Evolutionary conservation across 2,113 vertebrate genomes (phyloP), one percentile per base, ranked within the genome.

Genomic region (Etheostoma cragini): DNA sequence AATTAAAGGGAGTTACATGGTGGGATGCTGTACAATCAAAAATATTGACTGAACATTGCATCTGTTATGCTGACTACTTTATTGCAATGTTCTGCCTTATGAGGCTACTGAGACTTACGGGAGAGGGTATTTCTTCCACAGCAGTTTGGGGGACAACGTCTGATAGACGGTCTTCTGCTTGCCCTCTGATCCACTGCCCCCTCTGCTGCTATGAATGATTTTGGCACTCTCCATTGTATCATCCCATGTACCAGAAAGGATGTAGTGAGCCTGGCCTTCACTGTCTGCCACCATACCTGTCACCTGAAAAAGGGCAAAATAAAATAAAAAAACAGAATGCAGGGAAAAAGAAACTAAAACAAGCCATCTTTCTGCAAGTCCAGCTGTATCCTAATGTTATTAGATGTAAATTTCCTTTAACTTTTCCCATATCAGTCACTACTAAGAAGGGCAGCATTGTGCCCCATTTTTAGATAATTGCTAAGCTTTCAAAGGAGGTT

Each of bases 111-210:
- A 80, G 47, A 50, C 98, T 96, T 95, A 99, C 98, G 97, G 98
- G 19, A 99, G 95, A 0, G 97, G 96, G 91, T 98, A 99, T 81
- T 98, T 99, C 94, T 96, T 98, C 98, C 98, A 99, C 38, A 99
- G 94, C 61, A 97, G 94, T 92, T 97, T 99, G 81, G 97, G 96
- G 0, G 97, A 89, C 81, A 98, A 92, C 0, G 98, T 99, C 95
- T 99, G 97, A 92, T 99, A 99, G 65, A 99, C 96, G 0, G 96
- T 99, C 92, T 98, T 99, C 88, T 98, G 98, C 80, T 97, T 99
- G 81, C 97, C 98, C 47, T 99, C 98, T 0, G 84, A 91, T 87
- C 95, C 94, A 63, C 93, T 95, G 87, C 95, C 94, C 53, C 96
- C 96, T 0, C 96, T 91, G 92, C 96, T 97, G 93, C 98, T 98